Conservation (phyloP, 23 tunicate genomes). For the Oikopleura dioica region DNA sequence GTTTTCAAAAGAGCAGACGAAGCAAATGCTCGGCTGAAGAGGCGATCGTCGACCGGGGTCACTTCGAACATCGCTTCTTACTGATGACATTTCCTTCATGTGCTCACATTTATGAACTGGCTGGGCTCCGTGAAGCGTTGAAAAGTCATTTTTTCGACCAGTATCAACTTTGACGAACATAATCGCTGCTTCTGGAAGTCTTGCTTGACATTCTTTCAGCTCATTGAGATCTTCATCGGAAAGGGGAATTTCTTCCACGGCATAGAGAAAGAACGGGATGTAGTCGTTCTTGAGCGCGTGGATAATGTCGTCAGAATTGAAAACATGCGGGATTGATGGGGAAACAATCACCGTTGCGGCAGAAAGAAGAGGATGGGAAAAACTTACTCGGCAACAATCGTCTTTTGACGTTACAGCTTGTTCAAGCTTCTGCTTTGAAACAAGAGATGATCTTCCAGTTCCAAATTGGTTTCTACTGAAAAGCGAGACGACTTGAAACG, state of each 20-base stretch:
- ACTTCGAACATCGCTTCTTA: too few relatives aligned
- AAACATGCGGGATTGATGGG: neutral
- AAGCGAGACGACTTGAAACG: neutral
- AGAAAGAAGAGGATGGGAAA: neutral
- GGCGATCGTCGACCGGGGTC: neutral
- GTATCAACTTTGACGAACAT: neutral
- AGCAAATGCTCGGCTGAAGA: neutral
- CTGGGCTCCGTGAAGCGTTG: neutral
- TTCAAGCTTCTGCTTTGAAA: neutral
- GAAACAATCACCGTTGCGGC: neutral
- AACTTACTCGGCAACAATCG: neutral
- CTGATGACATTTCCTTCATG: too few relatives aligned
- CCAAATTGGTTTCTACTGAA: neutral
- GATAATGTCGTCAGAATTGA: neutral
- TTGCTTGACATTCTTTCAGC: neutral
- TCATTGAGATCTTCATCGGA: neutral
- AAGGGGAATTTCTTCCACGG: neutral
- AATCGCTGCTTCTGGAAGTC: neutral
- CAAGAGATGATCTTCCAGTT: neutral
- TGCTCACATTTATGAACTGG: too few relatives aligned
- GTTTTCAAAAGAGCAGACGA: neutral
- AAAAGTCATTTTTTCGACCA: neutral
- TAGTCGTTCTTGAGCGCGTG: neutral
- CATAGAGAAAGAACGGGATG: neutral
- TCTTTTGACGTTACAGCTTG: neutral